A percentile compares a stretch with the other conserved stretches of the same genome.
Evolutionary conservation across 1,140 invertebrate species (phyloP).

Genomic region (Drosophila setifemur): DNA sequence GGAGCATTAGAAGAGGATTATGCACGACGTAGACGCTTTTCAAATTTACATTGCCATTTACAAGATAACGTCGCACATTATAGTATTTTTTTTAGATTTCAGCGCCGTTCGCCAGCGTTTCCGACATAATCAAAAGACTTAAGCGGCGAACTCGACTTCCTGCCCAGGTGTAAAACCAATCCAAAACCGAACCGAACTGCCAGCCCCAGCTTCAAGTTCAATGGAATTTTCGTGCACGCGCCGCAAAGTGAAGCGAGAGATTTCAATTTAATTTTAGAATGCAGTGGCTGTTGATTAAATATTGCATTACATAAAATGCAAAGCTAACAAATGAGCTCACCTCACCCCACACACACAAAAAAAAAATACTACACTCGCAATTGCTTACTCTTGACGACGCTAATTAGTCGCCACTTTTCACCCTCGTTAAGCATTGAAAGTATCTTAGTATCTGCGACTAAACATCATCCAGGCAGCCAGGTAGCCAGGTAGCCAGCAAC

Average conservation of each 20-base stretch:
- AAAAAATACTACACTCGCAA: neutral
- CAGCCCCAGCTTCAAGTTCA: slow-evolving; percentile 52
- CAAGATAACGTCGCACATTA: slow-evolving; percentile 34
- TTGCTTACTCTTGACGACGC: slow-evolving; percentile 27
- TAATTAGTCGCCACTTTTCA: slow-evolving; percentile 60
- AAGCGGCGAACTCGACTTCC: slow-evolving; percentile 70
- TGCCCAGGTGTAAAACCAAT: slow-evolving; percentile 20
- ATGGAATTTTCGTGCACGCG: slow-evolving; percentile 57
- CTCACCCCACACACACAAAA: too few relatives aligned
- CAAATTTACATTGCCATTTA: slow-evolving; percentile 43
- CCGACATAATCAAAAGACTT: slow-evolving; percentile 67
- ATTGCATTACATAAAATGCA: slow-evolving; percentile 58
- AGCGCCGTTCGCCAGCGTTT: slow-evolving; percentile 11
- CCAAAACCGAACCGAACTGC: neutral
- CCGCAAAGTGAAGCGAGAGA: slow-evolving; percentile 17
- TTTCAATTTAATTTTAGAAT: slow-evolving; percentile 51
- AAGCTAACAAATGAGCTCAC: slow-evolving; percentile 28
- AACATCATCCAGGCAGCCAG: slow-evolving; percentile 5
- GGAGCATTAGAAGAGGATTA: slow-evolving; percentile 41
- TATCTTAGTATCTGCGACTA: slow-evolving; percentile 20
- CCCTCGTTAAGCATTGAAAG: slow-evolving; percentile 52
- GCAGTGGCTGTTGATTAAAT: slow-evolving; percentile 46
- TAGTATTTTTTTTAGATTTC: slow-evolving; percentile 27
- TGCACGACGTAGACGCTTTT: slow-evolving; percentile 63
- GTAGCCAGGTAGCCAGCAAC: slow-evolving; percentile 2